Evolutionary conservation across 2,888 invertebrate species (phyloP), one percentile per base, ranked within the genome.

Genomic region (Caradrina clavipalpis): DNA sequence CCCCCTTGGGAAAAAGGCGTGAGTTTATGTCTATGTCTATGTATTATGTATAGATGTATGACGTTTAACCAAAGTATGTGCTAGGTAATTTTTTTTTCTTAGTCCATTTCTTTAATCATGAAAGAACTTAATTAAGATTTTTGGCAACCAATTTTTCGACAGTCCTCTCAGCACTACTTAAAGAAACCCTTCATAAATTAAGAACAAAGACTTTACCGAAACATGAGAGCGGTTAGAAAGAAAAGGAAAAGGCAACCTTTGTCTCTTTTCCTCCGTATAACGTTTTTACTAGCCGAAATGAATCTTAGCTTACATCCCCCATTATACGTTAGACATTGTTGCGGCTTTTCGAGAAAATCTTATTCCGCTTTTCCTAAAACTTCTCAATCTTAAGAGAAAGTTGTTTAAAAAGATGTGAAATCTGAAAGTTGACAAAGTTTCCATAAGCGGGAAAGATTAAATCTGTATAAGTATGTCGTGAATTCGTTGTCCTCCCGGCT

Each of bases 201-300:
- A 35, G 71, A 60, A 76, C 69, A 59, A 69, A 72, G 53, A 50
- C 49, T 51, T 57, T 60, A 64, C 58, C 65, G 57, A 62, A 68
- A 62, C 66, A 8, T 49, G 58, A 79, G 69, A 58, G 54, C 68
- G 56, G 56, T 60, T 22, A 31, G 17, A 19, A 56, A 70, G 64
- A 42, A 68, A 69, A 54, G 63, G 21, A 42, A 35, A n/a, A 53
- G 45, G 45, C 2, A 13, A 47, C 15, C 59, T 54, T 7, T 31
- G 21, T 19, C 56, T 55, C 26, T 26, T 60, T 71, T 56, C 53
- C 26, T 47, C 39, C 31, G 22, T 61, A 8, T 47, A 65, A 61
- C n/a, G 54, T 56, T 73, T 78, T 71, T 66, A 70, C 68, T 69
- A 70, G 78, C 57, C 55, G 73, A 76, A 83, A 83, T 54, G 39